Percentiles rank a stretch among this genome's conserved stretches.
Evolutionary conservation across 2,888 invertebrate species (phyloP).

Genomic region (Diachrysia chrysitis): DNA sequence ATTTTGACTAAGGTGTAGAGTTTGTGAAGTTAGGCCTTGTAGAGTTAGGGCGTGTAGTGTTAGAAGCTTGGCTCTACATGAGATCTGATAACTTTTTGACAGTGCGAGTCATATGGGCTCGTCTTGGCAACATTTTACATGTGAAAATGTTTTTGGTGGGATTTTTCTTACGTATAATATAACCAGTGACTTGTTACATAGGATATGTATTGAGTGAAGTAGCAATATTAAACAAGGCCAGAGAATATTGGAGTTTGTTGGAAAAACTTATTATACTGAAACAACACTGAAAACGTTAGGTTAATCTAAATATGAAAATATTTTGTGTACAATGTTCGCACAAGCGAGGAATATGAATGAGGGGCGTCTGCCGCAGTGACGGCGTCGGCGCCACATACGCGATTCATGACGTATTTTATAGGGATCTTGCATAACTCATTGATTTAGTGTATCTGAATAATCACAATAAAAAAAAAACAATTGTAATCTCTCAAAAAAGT

Average conservation of each 20-base stretch:
- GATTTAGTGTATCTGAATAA: too few relatives aligned
- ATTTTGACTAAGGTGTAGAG: too few relatives aligned
- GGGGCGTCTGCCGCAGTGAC: slow-evolving; percentile 37
- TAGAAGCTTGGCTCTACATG: too few relatives aligned
- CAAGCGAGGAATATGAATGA: slow-evolving; percentile 54
- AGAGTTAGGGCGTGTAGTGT: too few relatives aligned
- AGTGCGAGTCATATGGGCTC: too few relatives aligned
- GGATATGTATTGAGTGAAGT: slow-evolving; percentile 14
- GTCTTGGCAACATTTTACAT: too few relatives aligned
- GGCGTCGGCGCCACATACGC: slow-evolving; percentile 36
- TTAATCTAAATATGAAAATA: slow-evolving; percentile 59
- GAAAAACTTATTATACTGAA: slow-evolving; percentile 54
- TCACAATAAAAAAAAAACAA: too few relatives aligned
- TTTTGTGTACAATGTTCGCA: slow-evolving; percentile 54
- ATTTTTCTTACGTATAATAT: slow-evolving; percentile 27
- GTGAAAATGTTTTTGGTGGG: too few relatives aligned
- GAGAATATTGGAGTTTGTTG: slow-evolving; percentile 33
- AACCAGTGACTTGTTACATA: slow-evolving; percentile 18
- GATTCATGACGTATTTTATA: slow-evolving; percentile 35
- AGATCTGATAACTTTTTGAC: too few relatives aligned
- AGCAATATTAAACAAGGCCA: slow-evolving; percentile 28
- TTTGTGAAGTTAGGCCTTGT: too few relatives aligned
- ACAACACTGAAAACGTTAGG: slow-evolving; percentile 50
- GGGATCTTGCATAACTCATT: too few relatives aligned
- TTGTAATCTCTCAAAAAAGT: too few relatives aligned